phyloP scores from a whole-genome alignment of 1,140 invertebrate genomes.

The Heliconius nattereri region DNA sequence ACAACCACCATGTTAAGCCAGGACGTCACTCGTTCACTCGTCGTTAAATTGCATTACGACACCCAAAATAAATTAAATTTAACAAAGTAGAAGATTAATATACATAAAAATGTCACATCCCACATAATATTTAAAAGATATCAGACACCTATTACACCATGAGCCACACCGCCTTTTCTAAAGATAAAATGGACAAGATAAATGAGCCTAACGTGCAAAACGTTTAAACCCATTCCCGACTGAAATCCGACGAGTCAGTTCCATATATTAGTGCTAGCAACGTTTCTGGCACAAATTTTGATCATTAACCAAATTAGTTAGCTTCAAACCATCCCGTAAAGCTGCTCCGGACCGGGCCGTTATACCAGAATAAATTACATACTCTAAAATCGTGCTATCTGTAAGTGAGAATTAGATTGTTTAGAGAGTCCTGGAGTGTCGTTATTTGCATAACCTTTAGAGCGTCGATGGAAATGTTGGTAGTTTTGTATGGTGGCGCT shows the following conservation, averaged over 20 bases:
- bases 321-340: slow-evolving; percentile 64
- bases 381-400: slow-evolving; percentile 41
- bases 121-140: slow-evolving; percentile 33
- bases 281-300: slow-evolving; percentile 78
- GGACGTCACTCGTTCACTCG: too few species aligned
- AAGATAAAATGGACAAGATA: slow-evolving; percentile 79
- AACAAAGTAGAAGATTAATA: neutral
- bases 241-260: slow-evolving; percentile 80
- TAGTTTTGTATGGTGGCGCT: neutral
- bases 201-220: slow-evolving; percentile 80
- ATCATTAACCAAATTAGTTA: slow-evolving; percentile 80
- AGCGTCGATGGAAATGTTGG: neutral
- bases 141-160: slow-evolving; percentile 57
- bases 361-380: slow-evolving; percentile 64
- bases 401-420: slow-evolving; percentile 42
- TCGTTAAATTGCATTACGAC: too few species aligned
- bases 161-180: slow-evolving; percentile 62
- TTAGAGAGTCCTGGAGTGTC: slow-evolving; percentile 15
- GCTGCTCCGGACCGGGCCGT: slow-evolving; percentile 53
- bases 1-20: too few species aligned
- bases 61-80: too few species aligned
- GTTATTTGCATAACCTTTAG: slow-evolving; percentile 13
- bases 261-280: slow-evolving; percentile 78
- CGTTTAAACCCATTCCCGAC: slow-evolving; percentile 79
- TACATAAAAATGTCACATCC: slow-evolving; percentile 6